Evolutionary conservation across 2,888 invertebrate species (phyloP).

Genomic region (Endotricha flammealis): DNA sequence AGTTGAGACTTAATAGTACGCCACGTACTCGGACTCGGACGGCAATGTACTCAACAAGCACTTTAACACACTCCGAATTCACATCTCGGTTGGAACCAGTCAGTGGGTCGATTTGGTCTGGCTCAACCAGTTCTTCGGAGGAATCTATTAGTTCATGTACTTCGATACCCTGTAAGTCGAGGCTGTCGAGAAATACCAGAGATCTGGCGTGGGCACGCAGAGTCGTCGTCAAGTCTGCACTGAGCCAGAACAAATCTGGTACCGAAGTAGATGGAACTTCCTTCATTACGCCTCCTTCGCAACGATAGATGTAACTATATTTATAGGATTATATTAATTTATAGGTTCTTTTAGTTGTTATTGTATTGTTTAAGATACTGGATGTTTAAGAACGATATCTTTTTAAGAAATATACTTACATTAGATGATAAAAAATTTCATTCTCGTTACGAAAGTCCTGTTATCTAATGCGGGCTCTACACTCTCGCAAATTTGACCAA

Average conservation of each 20-base stretch:
- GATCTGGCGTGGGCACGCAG: constrained; percentile 55
- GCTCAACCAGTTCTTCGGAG: constrained; percentile 33
- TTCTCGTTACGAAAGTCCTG: no score
- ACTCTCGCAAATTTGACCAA: no score
- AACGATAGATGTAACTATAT: constrained; percentile 29
- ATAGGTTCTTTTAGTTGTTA: constrained; percentile 33
- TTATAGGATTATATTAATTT: constrained; percentile 25
- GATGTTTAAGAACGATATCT: constrained; percentile 5
- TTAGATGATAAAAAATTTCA: no score
- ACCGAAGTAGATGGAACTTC: constrained; percentile 46
- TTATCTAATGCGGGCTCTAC: no score
- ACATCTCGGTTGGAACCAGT: no score
- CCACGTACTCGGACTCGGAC: constrained; percentile 13
- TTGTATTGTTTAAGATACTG: constrained; percentile 6
- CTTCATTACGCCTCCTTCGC: constrained; percentile 39
- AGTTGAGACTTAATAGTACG: constrained; percentile 41
- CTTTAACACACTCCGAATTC: constrained; percentile 38
- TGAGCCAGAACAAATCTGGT: constrained; percentile 24
- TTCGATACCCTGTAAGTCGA: constrained; percentile 33
- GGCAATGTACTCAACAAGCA: constrained; percentile 43
- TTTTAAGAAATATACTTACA: not conserved
- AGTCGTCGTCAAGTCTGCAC: constrained; percentile 33
- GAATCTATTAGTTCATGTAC: constrained; percentile 38
- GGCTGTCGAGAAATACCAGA: constrained; percentile 36
- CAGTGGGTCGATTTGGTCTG: constrained; percentile 43